These are phyloP conservation scores for Eurypyga helias DNA, from an alignment of 2,113 vertebrate genomes.

Conservation along the genomic window DNA sequence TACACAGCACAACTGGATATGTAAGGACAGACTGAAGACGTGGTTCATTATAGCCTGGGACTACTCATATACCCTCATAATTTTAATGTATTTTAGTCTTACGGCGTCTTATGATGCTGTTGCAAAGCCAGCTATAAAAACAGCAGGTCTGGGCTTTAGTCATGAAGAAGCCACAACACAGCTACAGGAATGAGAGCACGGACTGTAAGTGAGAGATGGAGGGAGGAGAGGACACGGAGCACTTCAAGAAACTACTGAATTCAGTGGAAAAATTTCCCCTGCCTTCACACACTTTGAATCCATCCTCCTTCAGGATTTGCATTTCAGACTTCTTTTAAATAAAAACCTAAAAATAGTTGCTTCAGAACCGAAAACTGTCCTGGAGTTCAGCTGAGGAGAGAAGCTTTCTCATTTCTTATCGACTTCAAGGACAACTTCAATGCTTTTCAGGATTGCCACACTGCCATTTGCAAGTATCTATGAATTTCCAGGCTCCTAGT, in stretches of 20 bases:
- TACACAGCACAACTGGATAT: neutral
- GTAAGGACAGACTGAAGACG: neutral
- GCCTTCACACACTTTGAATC: neutral
- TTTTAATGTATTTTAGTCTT: neutral
- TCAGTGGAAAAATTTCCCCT: neutral
- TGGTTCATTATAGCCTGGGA: neutral
- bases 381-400: conserved; percentile 25
- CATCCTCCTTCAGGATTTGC: neutral
- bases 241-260: neutral
- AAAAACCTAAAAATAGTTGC: neutral
- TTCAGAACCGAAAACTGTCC: neutral
- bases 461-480: conserved; percentile 19
- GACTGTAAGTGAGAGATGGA: neutral
- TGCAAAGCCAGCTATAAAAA: conserved; percentile 11
- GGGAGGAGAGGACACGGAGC: neutral
- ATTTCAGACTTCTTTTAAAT: neutral
- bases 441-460: conserved; percentile 34
- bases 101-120: neutral
- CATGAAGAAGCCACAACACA: neutral
- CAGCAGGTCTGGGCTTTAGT: neutral
- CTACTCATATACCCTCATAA: neutral
- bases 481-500: conserved; percentile 25
- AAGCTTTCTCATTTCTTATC: neutral
- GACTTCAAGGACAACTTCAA: neutral
- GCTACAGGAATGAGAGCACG: neutral